Evolutionary conservation across 2,888 invertebrate genomes (phyloP).

Genomic region (Tuberolachnus salignus): DNA sequence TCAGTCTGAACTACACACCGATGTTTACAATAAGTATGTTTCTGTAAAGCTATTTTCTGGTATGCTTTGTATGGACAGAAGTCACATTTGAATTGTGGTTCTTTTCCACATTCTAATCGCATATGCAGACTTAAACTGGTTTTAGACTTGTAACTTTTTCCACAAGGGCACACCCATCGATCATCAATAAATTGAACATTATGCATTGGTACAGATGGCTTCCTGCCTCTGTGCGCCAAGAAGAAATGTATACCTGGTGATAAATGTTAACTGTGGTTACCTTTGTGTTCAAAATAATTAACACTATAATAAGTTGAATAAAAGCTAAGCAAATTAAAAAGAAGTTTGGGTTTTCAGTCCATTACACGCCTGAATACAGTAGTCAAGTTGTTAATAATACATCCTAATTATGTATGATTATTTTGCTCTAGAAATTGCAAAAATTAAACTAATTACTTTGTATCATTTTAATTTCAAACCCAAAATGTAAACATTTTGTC

Average conservation of each 20-base stretch:
- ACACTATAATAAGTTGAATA: constrained; percentile 24
- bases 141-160: constrained; percentile 57
- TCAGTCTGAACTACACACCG: constrained; percentile 37
- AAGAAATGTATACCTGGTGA: constrained; percentile 51
- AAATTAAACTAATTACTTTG: constrained; percentile 20
- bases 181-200: constrained; percentile 53
- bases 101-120: constrained; percentile 61
- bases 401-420: background rate
- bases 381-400: constrained; percentile 45
- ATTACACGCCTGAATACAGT: constrained; percentile 44
- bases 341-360: constrained; percentile 51
- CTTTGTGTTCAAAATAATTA: constrained; percentile 29
- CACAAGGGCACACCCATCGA: constrained; percentile 56
- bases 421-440: constrained; percentile 8
- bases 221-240: constrained; percentile 48
- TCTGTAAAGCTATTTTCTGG: constrained; percentile 61
- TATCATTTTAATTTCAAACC: background rate
- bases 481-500: background rate
- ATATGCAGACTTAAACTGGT: constrained; percentile 59
- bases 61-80: constrained; percentile 61
- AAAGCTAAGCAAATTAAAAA: constrained; percentile 55
- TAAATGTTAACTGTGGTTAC: constrained; percentile 51
- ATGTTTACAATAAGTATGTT: constrained; percentile 60
- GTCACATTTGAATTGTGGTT: constrained; percentile 61
- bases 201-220: constrained; percentile 48